Evolutionary conservation across 2,797 vertebrate species (phyloP), one percentile per base, ranked within the genome.

Genomic region (Peromyscus melanophrys): DNA sequence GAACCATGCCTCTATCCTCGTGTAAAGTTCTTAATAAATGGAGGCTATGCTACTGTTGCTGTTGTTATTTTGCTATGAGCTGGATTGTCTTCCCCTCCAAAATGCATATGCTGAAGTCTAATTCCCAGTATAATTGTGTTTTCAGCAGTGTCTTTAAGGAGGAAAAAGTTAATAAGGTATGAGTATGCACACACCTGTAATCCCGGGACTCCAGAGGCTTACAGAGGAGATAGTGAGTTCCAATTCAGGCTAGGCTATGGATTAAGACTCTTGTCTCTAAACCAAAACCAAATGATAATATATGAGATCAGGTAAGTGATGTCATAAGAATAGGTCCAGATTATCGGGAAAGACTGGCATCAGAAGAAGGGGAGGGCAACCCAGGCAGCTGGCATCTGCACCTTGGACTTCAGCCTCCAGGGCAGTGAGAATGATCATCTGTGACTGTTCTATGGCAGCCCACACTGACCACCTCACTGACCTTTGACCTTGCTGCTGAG

Each of bases 381-480:
- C 2, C 17, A 9, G 0, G 16, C 16, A 37, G 67, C 52, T 37
- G 9, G 31, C 3, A 1, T 29, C 55, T 57, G 29, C 73, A 14
- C 25, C 34, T 73, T 57, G 81, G 85, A 73, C 52, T 91, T 75
- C 19, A 78, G 55, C 2, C 69, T 92, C n/a, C 40, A 29, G 21
- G 65, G 65, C 14, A 8, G 6, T 57, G 43, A 77, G 59, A 61
- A 85, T 43, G 71, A 59, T 16, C 6, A 0, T 73, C 77, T 69
- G 3, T 19, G 40, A 12, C 19, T 71, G 52, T 31, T 16, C 63
- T 75, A 13, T 0, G 9, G 31, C 31, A 43, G 37, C 37, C 37
- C 34, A 11, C 49, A 29, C 12, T 29, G 90, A 77, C 40, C 10
- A 4, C 61, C 6, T 1, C 1, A 0, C 25, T 17, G 6, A 29